Percentiles rank a stretch among this genome's conserved stretches.
Evolutionary conservation across 1,140 invertebrate genomes (phyloP).

Genomic region (Calliopsis andreniformis): DNA sequence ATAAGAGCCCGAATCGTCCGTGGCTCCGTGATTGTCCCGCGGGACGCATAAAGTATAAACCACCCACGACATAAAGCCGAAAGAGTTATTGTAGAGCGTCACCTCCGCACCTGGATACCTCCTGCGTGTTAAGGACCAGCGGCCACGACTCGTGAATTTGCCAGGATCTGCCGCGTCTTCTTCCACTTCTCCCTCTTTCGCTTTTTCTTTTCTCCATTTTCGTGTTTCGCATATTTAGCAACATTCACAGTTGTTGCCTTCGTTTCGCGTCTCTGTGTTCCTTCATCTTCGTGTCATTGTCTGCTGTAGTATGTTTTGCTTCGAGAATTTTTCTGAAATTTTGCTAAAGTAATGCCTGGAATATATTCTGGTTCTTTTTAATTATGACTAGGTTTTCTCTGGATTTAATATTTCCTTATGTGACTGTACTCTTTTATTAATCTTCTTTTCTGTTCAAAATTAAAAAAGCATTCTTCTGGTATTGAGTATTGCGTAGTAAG

Average conservation of each 20-base stretch:
- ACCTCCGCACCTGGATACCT: constrained; percentile 74
- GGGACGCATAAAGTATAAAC: constrained; percentile 75
- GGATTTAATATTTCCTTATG: too few relatives aligned
- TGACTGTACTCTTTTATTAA: too few relatives aligned
- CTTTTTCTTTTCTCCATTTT: constrained; percentile 20
- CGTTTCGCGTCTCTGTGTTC: background rate
- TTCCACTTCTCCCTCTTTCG: background rate
- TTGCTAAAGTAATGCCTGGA: too few relatives aligned
- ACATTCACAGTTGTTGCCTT: constrained; percentile 22
- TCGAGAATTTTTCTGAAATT: too few relatives aligned
- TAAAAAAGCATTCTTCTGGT: too few relatives aligned
- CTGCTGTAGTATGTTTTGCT: too few relatives aligned
- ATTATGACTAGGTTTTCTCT: too few relatives aligned
- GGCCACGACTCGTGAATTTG: constrained; percentile 66
- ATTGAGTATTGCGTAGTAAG: too few relatives aligned
- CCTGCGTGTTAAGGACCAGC: constrained; percentile 44
- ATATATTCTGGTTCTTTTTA: too few relatives aligned
- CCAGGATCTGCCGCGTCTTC: constrained; percentile 54
- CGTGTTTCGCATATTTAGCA: constrained; percentile 14
- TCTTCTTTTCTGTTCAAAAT: too few relatives aligned
- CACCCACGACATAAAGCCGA: constrained; percentile 78
- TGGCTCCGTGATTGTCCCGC: constrained; percentile 71
- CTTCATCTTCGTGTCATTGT: background rate
- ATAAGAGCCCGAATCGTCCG: constrained; percentile 73
- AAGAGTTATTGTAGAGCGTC: constrained; percentile 78